Evolutionary conservation across 1,140 invertebrate genomes (phyloP), one percentile per base, ranked within the genome.

Genomic region (Heliconius eleuchia): DNA sequence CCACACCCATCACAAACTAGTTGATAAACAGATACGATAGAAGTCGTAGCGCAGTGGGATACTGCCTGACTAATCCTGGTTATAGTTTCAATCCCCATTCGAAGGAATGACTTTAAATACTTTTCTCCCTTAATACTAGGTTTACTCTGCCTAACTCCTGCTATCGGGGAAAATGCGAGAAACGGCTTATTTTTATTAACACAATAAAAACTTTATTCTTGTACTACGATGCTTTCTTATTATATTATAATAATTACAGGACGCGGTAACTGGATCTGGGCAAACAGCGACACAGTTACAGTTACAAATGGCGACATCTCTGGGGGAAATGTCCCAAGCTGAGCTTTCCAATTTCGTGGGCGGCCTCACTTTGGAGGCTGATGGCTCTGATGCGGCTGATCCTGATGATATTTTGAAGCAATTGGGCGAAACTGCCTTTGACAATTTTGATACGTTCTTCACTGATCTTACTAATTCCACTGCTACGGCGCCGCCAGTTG

Each of bases 351-450:
- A 95, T 82, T 95, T 96, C 80, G 96, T 96, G 37, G 95, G 95
- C 4, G 95, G 96, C 6, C 91, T 96, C 39, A 91, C 91, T 37
- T 85, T 90, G 55, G 91, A 90, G 34, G 86, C 90, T 4, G 94
- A 95, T 46, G 87, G 88, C 66, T 89, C 94, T 19, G 91, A 94
- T 23, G 95, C 96, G 9, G 95, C 95, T 19, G 96, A 96, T 82
- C 95, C 96, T 19, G 96, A 97, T 77, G 96, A 97, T 83, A 96
- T 97, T 74, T 96, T 97, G 76, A 96, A 97, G 83, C 96, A 97
- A 83, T 92, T 97, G 16, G 96, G 95, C 4, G 96, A 97, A 79
- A 96, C 96, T 4, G 96, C 95, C 6, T 96, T 97, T 85, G 93
- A 94, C 66, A 94, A 94, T 81, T 92, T 95, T 71, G 94, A 95